Evolutionary conservation across 1,140 invertebrate genomes (phyloP), one percentile per base, ranked within the genome.

Genomic region (Lepidurus apus): DNA sequence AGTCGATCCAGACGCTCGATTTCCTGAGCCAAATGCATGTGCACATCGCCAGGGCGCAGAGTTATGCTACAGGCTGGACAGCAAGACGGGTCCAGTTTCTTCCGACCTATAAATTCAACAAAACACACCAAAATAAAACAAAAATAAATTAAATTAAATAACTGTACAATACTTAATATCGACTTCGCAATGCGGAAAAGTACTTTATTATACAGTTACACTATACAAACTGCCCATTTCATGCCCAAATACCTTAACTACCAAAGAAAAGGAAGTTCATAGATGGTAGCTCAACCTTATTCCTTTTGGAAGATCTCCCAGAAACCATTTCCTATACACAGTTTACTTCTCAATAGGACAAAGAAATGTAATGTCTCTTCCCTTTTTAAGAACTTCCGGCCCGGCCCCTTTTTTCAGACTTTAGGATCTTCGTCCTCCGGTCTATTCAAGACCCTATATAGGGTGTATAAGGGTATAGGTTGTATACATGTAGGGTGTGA

Each of bases 61-160:
- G 92, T 92, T 11, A 91, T 87, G 75, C 93, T 90, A 86, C 93
- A 95, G 8, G 92, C 91, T 17, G 93, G 93, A 85, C 93, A 95
- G 83, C 89, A 91, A 34, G 88, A 88, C 7, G 90, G 89, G 81
- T 92, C 90, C 81, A 86, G 86, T 80, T 87, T 87, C 82, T 87
- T 88, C 76, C 74, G 74, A 34, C 79, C 78, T 82, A 26, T 6
- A 17, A 42, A 73, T 7, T 26, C 21, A 76, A 77, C 43, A 3
- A 77, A 77, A 43, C 13, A 42, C 7, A 1, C 10, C n/a, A 42
- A 75, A 75, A 21, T 81, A 3, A 82, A n/a, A n/a, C 74, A n/a
- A 42, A 73, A 17, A 80, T 44, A 42, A 34, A 44, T 45, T 7
- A 78, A 75, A 24, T 75, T 9, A 21, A 13, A 77, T 44, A 53